Conservation (phyloP, 2,113 vertebrate genomes). For the Trogon melanurus region DNA sequence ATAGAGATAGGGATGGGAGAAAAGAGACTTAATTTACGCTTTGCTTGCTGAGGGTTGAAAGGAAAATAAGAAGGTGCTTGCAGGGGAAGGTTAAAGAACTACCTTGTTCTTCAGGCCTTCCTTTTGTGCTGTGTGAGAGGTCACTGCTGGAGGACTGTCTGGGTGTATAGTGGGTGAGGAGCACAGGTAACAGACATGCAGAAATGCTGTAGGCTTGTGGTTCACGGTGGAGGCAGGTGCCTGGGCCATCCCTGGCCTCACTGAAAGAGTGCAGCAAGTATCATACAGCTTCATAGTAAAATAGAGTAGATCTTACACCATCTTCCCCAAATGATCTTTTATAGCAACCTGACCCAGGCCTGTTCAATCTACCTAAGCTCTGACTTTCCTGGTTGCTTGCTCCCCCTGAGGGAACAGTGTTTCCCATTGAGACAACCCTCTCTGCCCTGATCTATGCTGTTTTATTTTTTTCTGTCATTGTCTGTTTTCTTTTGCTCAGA, state of each 20-base stretch:
- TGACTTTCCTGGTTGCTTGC: background rate
- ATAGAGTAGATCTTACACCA: background rate
- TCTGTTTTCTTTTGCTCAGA: background rate
- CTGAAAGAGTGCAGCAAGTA: background rate
- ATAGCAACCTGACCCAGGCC: background rate
- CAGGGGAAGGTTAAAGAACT: constrained; percentile 35
- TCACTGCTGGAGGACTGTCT: constrained; percentile 34
- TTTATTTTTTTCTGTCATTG: background rate
- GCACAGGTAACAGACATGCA: constrained; percentile 14
- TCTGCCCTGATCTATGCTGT: background rate
- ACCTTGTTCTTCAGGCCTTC: constrained; percentile 69
- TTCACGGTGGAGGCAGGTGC: background rate
- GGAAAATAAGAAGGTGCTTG: background rate
- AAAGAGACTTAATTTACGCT: background rate
- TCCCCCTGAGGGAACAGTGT: background rate
- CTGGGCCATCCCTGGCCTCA: background rate
- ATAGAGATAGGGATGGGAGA: background rate
- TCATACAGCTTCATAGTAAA: background rate
- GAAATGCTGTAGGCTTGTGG: background rate
- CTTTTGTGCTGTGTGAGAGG: constrained; percentile 65
- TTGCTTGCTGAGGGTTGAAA: background rate
- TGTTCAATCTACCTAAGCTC: background rate
- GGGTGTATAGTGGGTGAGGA: background rate
- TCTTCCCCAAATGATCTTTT: background rate
- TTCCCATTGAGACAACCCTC: background rate